Evolutionary conservation across 2,113 vertebrate genomes (phyloP).

Genomic region (Sander vitreus): DNA sequence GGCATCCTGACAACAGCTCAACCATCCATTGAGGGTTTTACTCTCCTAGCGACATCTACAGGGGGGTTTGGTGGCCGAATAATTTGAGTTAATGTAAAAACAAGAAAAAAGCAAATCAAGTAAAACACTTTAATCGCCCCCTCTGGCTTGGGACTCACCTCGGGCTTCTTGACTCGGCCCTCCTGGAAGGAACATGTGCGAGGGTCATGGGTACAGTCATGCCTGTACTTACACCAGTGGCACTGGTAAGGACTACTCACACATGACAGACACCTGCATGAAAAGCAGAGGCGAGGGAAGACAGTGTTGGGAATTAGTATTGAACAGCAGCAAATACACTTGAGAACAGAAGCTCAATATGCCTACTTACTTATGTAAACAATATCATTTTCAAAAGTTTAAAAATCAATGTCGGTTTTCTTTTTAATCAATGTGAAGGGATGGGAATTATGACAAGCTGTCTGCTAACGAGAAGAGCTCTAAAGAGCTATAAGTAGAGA

Average conservation of each 20-base stretch:
- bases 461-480: constrained; percentile 1
- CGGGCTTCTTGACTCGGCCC: constrained; percentile 93
- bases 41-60: neutral
- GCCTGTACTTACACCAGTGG: constrained; percentile 99
- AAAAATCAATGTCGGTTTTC: constrained; percentile 1
- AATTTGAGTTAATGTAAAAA: neutral
- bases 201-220: constrained; percentile 96
- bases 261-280: constrained; percentile 92
- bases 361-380: constrained; percentile 19
- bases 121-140: neutral
- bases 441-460: constrained; percentile 8
- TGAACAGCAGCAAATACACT: constrained; percentile 14
- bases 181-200: constrained; percentile 97
- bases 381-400: constrained; percentile 6
- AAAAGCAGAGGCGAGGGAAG: neutral
- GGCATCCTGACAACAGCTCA: constrained; percentile 1
- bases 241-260: constrained; percentile 97
- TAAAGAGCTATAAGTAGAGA: neutral
- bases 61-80: neutral
- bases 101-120: neutral
- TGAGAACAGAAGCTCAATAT: constrained; percentile 32
- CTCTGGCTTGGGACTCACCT: constrained; percentile 80
- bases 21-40: neutral
- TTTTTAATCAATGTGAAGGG: constrained; percentile 1
- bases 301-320: constrained; percentile 1